phyloP scores from a whole-genome alignment of 2,797 vertebrate species.

The Acomys russatus region DNA sequence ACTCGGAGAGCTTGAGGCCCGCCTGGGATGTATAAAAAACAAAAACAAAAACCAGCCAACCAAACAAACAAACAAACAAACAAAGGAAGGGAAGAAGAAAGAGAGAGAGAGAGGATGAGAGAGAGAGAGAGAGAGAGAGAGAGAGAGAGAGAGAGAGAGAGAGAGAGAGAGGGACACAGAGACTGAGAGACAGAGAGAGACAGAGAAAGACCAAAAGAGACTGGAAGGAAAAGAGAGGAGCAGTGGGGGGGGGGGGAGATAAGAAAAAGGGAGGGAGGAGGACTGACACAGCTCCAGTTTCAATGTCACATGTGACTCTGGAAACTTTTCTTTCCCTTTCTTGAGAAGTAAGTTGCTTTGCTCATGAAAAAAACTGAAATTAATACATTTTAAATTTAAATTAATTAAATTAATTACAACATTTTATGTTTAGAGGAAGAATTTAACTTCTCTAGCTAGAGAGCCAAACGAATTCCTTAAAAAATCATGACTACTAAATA shows the following conservation, averaged over 20 bases:
- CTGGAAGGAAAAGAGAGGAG: too few relatives aligned
- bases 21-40: not conserved
- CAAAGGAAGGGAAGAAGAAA: not conserved
- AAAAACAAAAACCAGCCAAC: not conserved
- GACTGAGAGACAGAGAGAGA: not conserved
- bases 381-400: not conserved
- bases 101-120: not conserved
- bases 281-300: not conserved
- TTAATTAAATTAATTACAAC: not conserved
- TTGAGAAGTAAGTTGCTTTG: not conserved
- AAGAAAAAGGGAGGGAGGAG: not conserved
- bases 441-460: constrained; percentile 10
- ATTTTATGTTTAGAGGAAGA: constrained; percentile 44
- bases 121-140: not conserved
- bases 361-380: constrained; percentile 15
- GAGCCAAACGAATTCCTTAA: constrained; percentile 41
- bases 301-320: not conserved
- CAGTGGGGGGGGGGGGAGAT: not conserved
- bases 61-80: too few relatives aligned
- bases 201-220: not conserved
- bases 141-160: not conserved
- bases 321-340: constrained; percentile 22
- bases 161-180: not conserved
- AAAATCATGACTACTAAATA: not conserved
- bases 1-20: not conserved